These are phyloP conservation scores for Chondrilla cf. caribensis DNA, from an alignment of 37 sponge, comb jelly and placozoan species.

Conservation along the genomic window DNA sequence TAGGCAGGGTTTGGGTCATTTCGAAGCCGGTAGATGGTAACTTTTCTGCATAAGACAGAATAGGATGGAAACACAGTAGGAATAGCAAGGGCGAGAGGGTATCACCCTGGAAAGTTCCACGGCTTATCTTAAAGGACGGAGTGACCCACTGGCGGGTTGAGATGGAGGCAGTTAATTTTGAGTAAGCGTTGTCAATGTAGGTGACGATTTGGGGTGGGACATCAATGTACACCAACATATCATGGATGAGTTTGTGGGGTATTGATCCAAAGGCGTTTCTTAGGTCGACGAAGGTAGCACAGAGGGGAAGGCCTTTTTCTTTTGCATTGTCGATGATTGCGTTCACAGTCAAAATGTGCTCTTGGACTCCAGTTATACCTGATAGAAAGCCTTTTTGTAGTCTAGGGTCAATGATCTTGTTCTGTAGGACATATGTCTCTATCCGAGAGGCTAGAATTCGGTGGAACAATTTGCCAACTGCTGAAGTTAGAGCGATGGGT, in stretches of 20 bases:
- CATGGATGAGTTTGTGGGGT: neutral
- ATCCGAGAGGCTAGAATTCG: neutral
- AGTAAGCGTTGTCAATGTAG: neutral
- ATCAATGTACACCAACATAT: neutral
- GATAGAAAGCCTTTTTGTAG: conserved; percentile 5
- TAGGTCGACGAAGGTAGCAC: neutral
- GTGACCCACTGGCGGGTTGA: conserved; percentile 1
- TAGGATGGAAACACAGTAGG: neutral
- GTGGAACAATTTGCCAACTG: conserved; percentile 1
- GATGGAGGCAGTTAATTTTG: neutral
- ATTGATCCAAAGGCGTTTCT: conserved; percentile 6
- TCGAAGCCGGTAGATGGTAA: neutral
- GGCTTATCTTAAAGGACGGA: neutral
- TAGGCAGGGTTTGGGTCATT: conserved; percentile 1
- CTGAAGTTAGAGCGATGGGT: neutral
- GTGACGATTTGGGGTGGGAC: neutral
- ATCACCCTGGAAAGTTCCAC: neutral
- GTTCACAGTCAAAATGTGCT: neutral
- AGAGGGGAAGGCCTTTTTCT: neutral
- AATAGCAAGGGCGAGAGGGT: neutral
- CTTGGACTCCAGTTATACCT: neutral
- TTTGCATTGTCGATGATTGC: neutral
- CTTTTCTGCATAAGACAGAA: neutral
- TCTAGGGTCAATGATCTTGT: neutral
- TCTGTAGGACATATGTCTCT: neutral